A percentile compares a stretch with the other conserved stretches of the same genome.
phyloP scores from a whole-genome alignment of 2,797 vertebrate species.

The Xerus rutilus region DNA sequence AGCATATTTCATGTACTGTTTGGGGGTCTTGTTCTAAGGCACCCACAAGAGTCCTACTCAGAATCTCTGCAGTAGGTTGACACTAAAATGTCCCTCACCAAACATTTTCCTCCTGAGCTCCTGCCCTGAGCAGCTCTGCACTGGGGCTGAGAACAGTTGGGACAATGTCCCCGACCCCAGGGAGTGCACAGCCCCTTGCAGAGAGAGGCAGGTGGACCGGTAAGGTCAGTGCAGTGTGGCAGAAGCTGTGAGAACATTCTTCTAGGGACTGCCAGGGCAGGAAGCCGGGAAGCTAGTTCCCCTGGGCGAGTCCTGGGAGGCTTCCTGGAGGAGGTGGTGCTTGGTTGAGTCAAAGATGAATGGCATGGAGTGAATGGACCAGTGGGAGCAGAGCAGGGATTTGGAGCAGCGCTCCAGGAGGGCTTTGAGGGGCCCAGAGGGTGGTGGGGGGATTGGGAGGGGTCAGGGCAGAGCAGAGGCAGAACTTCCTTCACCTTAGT shows the following conservation, averaged over 20 bases:
- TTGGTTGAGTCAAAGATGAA: not conserved
- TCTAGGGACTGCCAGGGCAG: not conserved
- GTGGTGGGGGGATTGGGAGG: accelerated
- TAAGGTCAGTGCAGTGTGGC: accelerated
- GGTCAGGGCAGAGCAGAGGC: not conserved
- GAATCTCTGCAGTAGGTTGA: not conserved
- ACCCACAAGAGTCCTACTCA: not conserved
- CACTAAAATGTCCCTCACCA: not conserved
- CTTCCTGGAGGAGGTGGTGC: not conserved
- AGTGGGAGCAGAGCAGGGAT: not conserved
- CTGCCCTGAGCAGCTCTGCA: not conserved
- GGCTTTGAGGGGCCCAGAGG: not conserved
- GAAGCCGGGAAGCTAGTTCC: too few species aligned
- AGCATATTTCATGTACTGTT: not conserved
- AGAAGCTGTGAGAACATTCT: not conserved
- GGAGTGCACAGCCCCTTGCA: not conserved
- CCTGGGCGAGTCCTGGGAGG: not conserved
- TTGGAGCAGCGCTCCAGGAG: not conserved
- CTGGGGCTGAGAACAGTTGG: not conserved
- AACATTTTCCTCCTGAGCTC: not conserved
- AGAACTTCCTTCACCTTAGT: too few species aligned
- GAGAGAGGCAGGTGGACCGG: not conserved
- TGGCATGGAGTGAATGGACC: not conserved
- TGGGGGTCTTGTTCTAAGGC: not conserved
- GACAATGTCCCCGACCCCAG: accelerated